Conservation (phyloP, 2,113 vertebrate species). For the Pholis gunnellus region DNA sequence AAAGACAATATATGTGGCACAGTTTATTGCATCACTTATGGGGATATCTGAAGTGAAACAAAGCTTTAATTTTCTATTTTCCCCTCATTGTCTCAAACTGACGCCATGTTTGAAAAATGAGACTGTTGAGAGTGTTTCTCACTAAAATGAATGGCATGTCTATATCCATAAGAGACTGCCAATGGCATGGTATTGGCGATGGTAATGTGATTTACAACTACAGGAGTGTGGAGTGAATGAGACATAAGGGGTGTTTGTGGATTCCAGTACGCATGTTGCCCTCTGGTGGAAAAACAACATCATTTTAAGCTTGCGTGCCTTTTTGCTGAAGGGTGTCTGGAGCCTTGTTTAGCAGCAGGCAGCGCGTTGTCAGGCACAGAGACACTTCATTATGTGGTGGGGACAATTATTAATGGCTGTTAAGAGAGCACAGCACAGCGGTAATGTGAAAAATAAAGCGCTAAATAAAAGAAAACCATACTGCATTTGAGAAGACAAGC, state of each 20-base stretch:
- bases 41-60: not conserved
- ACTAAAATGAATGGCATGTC: constrained; percentile 19
- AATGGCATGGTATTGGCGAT: not conserved
- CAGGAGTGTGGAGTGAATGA: constrained; percentile 4
- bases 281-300: constrained; percentile 75
- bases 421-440: constrained; percentile 40
- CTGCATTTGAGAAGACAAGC: not conserved
- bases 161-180: constrained; percentile 1
- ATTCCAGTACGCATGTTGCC: constrained; percentile 71
- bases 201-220: constrained; percentile 28
- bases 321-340: constrained; percentile 43
- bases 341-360: constrained; percentile 40
- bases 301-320: constrained; percentile 10
- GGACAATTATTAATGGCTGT: constrained; percentile 56
- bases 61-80: constrained; percentile 6
- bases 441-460: constrained; percentile 27
- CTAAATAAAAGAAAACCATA: not conserved
- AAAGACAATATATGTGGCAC: not conserved
- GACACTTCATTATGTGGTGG: constrained; percentile 42
- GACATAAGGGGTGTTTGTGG: constrained; percentile 3
- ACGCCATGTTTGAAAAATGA: not conserved
- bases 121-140: not conserved
- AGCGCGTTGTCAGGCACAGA: constrained; percentile 31
- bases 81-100: not conserved
- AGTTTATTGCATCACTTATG: not conserved